These are phyloP conservation scores for Agonopterix heracliana DNA, from an alignment of 2,888 invertebrate genomes.

Conservation along the genomic window DNA sequence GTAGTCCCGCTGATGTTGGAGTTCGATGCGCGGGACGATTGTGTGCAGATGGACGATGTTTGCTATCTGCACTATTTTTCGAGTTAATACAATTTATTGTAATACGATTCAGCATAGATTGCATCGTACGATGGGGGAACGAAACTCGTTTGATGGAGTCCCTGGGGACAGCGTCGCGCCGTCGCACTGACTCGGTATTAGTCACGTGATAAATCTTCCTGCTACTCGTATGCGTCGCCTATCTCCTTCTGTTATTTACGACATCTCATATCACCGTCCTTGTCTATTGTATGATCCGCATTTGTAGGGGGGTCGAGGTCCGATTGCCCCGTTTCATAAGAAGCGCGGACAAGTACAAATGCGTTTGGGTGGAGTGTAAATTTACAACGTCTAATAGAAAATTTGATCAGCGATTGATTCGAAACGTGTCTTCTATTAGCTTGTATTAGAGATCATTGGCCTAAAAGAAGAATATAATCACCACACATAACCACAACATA, in stretches of 20 bases:
- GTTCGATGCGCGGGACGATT: constrained; percentile 50
- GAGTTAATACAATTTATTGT: constrained; percentile 77
- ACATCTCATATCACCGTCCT: constrained; percentile 46
- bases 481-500: no score
- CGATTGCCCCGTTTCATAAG: constrained; percentile 50
- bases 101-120: constrained; percentile 77
- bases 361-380: constrained; percentile 28
- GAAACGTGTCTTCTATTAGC: no score
- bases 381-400: constrained; percentile 20
- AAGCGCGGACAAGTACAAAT: constrained; percentile 44
- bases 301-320: constrained; percentile 46
- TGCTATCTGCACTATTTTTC: constrained; percentile 75
- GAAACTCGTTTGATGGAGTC: constrained; percentile 75
- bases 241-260: constrained; percentile 50
- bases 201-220: constrained; percentile 74
- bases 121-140: constrained; percentile 71
- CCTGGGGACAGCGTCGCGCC: constrained; percentile 46
- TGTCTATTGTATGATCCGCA: constrained; percentile 55
- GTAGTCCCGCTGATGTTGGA: constrained; percentile 36
- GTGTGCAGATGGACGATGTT: constrained; percentile 75
- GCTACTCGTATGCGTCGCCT: constrained; percentile 43
- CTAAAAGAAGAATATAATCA: no score
- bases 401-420: constrained; percentile 2
- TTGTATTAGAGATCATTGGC: no score
- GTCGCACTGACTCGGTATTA: constrained; percentile 68